phyloP scores from a whole-genome alignment of 2,113 vertebrate species.

The Centropristis striata region DNA sequence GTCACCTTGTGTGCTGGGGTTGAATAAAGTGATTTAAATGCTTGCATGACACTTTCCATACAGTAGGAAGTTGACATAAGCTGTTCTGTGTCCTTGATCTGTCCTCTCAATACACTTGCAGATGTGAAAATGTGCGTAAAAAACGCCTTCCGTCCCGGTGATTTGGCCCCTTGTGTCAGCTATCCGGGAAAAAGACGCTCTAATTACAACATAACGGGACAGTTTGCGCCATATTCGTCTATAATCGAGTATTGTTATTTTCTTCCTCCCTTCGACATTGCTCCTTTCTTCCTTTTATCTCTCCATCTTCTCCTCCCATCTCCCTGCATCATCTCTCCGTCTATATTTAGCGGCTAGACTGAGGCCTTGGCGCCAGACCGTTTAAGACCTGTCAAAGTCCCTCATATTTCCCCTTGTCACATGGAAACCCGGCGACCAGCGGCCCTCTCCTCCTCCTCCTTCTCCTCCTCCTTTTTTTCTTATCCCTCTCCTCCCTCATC shows the following conservation, averaged over 20 bases:
- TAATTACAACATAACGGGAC: slow-evolving; percentile 67
- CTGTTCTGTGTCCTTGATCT: slow-evolving; percentile 45
- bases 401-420: slow-evolving; percentile 96
- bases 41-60: slow-evolving; percentile 3
- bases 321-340: slow-evolving; percentile 88
- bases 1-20: not conserved
- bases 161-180: slow-evolving; percentile 55
- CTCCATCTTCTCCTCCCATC: slow-evolving; percentile 89
- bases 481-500: slow-evolving; percentile 30
- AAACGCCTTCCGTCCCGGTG: slow-evolving; percentile 31
- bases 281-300: slow-evolving; percentile 80
- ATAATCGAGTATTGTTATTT: slow-evolving; percentile 76
- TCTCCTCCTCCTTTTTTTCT: slow-evolving; percentile 49
- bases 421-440: slow-evolving; percentile 86
- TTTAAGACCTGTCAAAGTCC: slow-evolving; percentile 98
- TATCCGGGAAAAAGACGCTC: slow-evolving; percentile 56
- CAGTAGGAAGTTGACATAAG: slow-evolving; percentile 36
- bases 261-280: slow-evolving; percentile 75
- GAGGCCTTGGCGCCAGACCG: slow-evolving; percentile 95
- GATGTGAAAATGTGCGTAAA: slow-evolving; percentile 46
- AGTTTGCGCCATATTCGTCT: slow-evolving; percentile 69
- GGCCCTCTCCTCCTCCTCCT: slow-evolving; percentile 81
- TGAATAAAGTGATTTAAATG: slow-evolving; percentile 13
- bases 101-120: slow-evolving; percentile 44
- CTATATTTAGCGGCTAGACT: slow-evolving; percentile 95